Conservation (phyloP, 2,888 invertebrate genomes). For the Alviniconcha strummeri region DNA sequence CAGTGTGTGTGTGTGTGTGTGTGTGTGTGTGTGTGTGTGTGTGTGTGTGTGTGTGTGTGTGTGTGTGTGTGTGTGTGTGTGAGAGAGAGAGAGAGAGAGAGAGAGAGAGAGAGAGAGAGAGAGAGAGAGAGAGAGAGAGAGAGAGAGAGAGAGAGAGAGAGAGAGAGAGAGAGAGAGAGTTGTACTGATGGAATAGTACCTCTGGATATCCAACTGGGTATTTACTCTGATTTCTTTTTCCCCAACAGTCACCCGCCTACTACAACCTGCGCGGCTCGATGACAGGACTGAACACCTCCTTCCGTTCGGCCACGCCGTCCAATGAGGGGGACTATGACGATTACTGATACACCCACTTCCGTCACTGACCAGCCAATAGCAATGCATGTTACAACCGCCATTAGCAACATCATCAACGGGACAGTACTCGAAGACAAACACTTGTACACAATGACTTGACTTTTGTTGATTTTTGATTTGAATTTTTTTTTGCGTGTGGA, state of each 20-base stretch:
- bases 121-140: constrained; percentile 17
- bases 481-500: constrained; percentile 21
- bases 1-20: too few species aligned
- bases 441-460: background rate
- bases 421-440: constrained; percentile 11
- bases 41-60: too few species aligned
- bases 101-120: constrained; percentile 1
- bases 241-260: constrained; percentile 40
- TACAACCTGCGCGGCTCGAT: constrained; percentile 27
- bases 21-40: too few species aligned
- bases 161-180: background rate
- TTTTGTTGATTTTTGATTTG: background rate
- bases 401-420: constrained; percentile 17
- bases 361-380: constrained; percentile 28
- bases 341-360: constrained; percentile 19
- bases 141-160: background rate
- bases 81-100: constrained; percentile 14
- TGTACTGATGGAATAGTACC: background rate
- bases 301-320: constrained; percentile 60
- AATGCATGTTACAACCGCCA: constrained; percentile 23
- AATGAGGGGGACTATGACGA: constrained; percentile 55
- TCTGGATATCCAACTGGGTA: too few species aligned
- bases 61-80: background rate
- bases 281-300: constrained; percentile 37
- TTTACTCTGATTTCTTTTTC: background rate